Percentiles rank a stretch among this genome's conserved stretches.
Conservation (phyloP, 2,113 vertebrate species). For the Puffinus mauretanicus region DNA sequence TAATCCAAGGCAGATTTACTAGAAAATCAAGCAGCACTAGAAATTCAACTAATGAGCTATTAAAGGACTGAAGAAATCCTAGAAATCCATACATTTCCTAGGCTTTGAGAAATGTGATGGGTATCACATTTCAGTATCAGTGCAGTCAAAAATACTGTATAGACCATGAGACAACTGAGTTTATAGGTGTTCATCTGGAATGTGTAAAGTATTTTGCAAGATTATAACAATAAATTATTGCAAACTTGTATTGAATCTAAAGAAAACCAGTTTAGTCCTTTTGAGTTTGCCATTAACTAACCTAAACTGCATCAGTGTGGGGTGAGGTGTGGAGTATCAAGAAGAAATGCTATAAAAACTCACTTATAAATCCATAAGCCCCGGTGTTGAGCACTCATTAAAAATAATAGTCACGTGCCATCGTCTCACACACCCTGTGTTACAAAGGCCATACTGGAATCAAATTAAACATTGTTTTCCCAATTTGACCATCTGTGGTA, state of each 20-base stretch:
- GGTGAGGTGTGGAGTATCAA: neutral
- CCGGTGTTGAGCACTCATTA: neutral
- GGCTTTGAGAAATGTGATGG: neutral
- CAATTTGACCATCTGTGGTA: neutral
- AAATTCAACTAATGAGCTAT: neutral
- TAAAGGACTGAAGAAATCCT: neutral
- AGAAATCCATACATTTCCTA: neutral
- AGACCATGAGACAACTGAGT: neutral
- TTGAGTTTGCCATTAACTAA: neutral
- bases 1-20: neutral
- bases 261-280: neutral
- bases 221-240: neutral
- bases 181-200: neutral
- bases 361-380: neutral
- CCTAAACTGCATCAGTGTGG: neutral
- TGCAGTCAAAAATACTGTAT: neutral
- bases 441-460: neutral
- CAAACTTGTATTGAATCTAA: neutral
- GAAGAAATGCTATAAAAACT: neutral
- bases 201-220: neutral
- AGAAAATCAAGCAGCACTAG: neutral
- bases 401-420: neutral
- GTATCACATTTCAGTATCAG: neutral
- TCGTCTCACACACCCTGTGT: neutral
- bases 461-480: neutral